These are phyloP conservation scores for Entelurus aequoreus DNA, from an alignment of 2,113 vertebrate species.

Conservation along the genomic window DNA sequence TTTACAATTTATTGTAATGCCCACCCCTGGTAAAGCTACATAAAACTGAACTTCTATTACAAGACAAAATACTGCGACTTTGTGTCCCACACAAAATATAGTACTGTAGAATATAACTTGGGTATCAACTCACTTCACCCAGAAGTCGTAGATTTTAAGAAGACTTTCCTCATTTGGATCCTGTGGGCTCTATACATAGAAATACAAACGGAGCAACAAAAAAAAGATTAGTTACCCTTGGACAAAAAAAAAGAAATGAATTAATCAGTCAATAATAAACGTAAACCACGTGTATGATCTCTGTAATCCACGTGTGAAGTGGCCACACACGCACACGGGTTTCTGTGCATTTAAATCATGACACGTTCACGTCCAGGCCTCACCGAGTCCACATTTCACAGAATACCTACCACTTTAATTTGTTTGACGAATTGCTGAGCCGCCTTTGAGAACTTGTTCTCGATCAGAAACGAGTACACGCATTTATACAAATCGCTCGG, in stretches of 20 bases:
- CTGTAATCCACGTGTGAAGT: conserved; percentile 36
- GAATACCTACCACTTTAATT: conserved; percentile 70
- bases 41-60: too few species aligned
- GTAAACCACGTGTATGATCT: not conserved
- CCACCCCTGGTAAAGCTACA: too few species aligned
- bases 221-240: not conserved
- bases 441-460: conserved; percentile 76
- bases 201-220: not conserved
- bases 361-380: not conserved
- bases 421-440: conserved; percentile 71
- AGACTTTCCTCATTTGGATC: conserved; percentile 71
- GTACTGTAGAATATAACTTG: too few species aligned
- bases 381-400: not conserved
- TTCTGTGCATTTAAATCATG: not conserved
- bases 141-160: conserved; percentile 69
- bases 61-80: too few species aligned
- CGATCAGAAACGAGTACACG: conserved; percentile 72
- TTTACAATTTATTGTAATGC: too few species aligned
- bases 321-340: not conserved
- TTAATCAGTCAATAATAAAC: not conserved
- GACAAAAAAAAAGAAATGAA: not conserved
- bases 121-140: conserved; percentile 68
- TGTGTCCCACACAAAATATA: too few species aligned
- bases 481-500: conserved; percentile 76
- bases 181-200: conserved; percentile 59